These are phyloP conservation scores for Mastomys coucha DNA, from an alignment of 2,113 vertebrate genomes.

Conservation along the genomic window DNA sequence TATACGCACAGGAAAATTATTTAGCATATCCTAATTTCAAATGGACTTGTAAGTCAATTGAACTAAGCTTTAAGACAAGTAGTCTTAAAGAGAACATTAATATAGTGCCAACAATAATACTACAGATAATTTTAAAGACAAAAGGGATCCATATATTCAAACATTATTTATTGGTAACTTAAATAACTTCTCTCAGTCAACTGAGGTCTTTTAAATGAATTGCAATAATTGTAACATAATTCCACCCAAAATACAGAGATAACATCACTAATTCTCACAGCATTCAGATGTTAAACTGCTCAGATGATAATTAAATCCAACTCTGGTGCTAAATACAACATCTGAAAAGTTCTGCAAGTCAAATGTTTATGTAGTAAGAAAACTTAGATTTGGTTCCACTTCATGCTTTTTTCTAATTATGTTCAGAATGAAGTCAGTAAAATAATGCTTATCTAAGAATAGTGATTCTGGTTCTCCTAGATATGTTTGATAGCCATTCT, in stretches of 20 bases:
- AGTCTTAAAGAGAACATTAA: not conserved
- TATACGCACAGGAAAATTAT: not conserved
- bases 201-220: not conserved
- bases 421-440: not conserved
- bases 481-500: not conserved
- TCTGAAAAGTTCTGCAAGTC: not conserved
- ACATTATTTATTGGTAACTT: slow-evolving; percentile 13
- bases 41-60: not conserved
- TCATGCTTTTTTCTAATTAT: not conserved
- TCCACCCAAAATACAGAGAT: not conserved
- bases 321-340: not conserved
- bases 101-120: not conserved
- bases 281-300: not conserved
- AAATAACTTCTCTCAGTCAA: slow-evolving; percentile 2
- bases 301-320: not conserved
- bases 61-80: slow-evolving; percentile 27
- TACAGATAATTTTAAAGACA: slow-evolving; percentile 35
- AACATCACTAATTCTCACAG: not conserved
- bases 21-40: not conserved
- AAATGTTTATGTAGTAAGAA: slow-evolving; percentile 18
- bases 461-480: not conserved
- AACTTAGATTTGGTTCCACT: not conserved
- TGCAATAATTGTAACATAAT: not conserved
- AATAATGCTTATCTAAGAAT: not conserved
- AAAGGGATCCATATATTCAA: slow-evolving; percentile 15